A percentile compares a stretch with the other conserved stretches of the same genome.
phyloP scores from a whole-genome alignment of 2,888 invertebrate genomes.

The Andrena bucephala region DNA sequence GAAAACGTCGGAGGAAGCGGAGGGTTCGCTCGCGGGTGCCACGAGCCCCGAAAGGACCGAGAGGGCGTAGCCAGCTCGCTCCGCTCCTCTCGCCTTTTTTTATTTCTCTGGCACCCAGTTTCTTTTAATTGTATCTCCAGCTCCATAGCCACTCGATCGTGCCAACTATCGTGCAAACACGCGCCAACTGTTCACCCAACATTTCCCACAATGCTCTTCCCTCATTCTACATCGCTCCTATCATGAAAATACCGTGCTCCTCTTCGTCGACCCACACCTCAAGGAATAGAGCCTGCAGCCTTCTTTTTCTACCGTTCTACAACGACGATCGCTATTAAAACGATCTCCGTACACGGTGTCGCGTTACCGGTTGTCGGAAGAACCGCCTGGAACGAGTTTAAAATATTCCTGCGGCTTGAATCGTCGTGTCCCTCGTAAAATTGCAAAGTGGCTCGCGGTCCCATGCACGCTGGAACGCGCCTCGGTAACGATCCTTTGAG shows the following conservation, averaged over 20 bases:
- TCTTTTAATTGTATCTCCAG: slow-evolving; percentile 71
- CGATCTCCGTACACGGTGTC: slow-evolving; percentile 1
- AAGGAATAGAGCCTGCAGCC: background rate
- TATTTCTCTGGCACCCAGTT: slow-evolving; percentile 38
- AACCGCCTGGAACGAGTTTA: slow-evolving; percentile 9
- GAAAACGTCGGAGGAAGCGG: slow-evolving; percentile 19
- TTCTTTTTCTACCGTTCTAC: background rate
- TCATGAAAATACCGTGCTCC: background rate
- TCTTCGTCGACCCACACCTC: background rate
- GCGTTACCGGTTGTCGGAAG: slow-evolving; percentile 6
- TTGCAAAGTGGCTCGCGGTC: slow-evolving; percentile 11
- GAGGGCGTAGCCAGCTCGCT: slow-evolving; percentile 57
- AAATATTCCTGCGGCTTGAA: slow-evolving; percentile 3
- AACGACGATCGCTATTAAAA: background rate
- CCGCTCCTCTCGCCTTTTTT: slow-evolving; percentile 37
- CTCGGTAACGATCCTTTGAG: background rate
- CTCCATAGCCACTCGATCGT: slow-evolving; percentile 71
- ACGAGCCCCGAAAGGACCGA: slow-evolving; percentile 38
- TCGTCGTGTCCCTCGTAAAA: slow-evolving; percentile 9
- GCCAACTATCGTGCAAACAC: slow-evolving; percentile 68
- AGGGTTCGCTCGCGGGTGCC: slow-evolving; percentile 28
- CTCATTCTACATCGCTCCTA: too few species aligned
- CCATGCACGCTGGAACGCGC: slow-evolving; percentile 1
- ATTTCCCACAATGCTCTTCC: background rate
- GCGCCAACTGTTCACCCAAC: slow-evolving; percentile 50